These are phyloP conservation scores for Ruditapes philippinarum DNA, from an alignment of 1,140 invertebrate species.

Conservation along the genomic window DNA sequence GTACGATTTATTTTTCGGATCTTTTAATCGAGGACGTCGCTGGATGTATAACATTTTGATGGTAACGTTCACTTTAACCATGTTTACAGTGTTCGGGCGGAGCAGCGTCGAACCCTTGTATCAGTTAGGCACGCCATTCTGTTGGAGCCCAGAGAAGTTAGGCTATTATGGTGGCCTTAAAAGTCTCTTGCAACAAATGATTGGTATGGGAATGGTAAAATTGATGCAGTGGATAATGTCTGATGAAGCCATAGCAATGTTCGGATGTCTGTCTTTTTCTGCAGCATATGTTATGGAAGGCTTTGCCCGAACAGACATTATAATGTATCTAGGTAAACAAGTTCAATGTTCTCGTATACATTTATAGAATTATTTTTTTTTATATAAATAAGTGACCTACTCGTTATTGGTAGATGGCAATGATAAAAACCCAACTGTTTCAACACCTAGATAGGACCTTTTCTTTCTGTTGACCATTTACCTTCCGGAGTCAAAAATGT, in stretches of 20 bases:
- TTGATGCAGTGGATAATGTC: constrained; percentile 46
- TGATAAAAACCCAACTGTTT: too few relatives aligned
- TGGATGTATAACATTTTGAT: constrained; percentile 56
- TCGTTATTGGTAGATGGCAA: too few relatives aligned
- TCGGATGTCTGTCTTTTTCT: constrained; percentile 26
- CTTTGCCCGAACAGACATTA: constrained; percentile 17
- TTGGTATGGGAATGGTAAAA: constrained; percentile 54
- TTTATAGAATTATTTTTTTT: too few relatives aligned
- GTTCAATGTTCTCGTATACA: too few relatives aligned
- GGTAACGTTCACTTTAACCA: background rate
- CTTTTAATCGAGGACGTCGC: constrained; percentile 48
- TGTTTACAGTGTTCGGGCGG: constrained; percentile 53
- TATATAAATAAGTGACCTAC: too few relatives aligned
- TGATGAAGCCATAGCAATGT: constrained; percentile 46
- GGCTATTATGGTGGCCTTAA: constrained; percentile 23
- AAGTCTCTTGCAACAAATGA: constrained; percentile 21
- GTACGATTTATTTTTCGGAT: constrained; percentile 51
- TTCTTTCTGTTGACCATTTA: too few relatives aligned
- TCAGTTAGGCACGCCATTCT: constrained; percentile 48
- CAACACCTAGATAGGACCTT: too few relatives aligned
- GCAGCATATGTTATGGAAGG: constrained; percentile 19
- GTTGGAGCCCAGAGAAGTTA: constrained; percentile 37
- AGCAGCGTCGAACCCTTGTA: constrained; percentile 40
- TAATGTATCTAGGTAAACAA: constrained; percentile 58
- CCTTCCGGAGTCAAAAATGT: too few relatives aligned